Conservation (phyloP, 53 echinoderm and acorn worm genomes). For the Hippasteria phrygiana region DNA sequence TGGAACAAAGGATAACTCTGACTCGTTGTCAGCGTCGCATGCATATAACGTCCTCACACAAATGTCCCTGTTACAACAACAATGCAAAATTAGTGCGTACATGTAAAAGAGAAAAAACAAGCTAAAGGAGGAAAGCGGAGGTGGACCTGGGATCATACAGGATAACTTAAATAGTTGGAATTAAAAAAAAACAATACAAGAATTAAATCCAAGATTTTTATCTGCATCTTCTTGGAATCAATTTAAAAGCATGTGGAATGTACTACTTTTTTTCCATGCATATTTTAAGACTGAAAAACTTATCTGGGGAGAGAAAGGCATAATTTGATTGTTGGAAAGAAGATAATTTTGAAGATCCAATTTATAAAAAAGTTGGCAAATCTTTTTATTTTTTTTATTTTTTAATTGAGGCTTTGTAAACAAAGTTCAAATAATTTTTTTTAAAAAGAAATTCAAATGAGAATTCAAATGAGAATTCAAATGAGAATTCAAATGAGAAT, state of each 20-base stretch:
- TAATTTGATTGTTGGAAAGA: no score
- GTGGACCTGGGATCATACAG: neutral
- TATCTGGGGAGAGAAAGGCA: no score
- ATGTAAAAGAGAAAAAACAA: neutral
- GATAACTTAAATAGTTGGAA: neutral
- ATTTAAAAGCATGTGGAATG: neutral
- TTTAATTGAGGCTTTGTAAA: no score
- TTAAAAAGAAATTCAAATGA: no score
- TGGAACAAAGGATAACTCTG: slow-evolving; percentile 94
- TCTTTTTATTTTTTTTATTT: no score
- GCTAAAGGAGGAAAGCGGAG: neutral
- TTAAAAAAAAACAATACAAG: neutral
- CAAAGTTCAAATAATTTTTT: no score
- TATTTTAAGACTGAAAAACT: no score
- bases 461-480: no score
- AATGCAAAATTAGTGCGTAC: slow-evolving; percentile 6
- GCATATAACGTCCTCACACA: slow-evolving; percentile 99
- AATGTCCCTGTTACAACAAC: slow-evolving; percentile 79
- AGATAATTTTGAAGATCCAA: no score
- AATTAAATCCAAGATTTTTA: neutral
- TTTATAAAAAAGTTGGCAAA: no score
- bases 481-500: no score
- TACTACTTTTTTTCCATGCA: no score
- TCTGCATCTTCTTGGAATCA: neutral
- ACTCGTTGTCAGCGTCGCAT: slow-evolving; percentile 98